These are phyloP conservation scores for Pampusana beccarii DNA, from an alignment of 2,113 vertebrate genomes.

Conservation along the genomic window DNA sequence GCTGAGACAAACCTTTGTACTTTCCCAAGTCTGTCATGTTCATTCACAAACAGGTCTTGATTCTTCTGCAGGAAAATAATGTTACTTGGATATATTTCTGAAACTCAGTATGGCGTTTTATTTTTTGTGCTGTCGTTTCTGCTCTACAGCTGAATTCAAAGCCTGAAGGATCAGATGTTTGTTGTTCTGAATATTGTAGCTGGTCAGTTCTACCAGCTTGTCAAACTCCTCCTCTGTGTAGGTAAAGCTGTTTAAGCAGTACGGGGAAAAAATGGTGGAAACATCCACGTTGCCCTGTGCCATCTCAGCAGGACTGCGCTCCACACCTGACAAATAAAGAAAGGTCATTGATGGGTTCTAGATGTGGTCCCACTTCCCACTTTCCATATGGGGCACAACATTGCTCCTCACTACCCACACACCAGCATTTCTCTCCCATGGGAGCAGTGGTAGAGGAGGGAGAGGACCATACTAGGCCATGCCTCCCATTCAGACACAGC, in stretches of 20 bases:
- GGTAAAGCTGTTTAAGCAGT: conserved; percentile 72
- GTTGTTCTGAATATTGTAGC: conserved; percentile 82
- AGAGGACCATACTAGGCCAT: accelerated
- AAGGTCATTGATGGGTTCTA: background rate
- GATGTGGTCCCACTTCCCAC: accelerated
- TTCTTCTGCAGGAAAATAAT: background rate
- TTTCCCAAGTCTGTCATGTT: background rate
- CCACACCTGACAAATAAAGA: conserved; percentile 68
- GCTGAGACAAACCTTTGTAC: background rate
- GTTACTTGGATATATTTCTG: background rate
- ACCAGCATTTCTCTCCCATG: background rate
- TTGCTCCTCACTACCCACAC: accelerated
- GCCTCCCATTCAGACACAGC: background rate
- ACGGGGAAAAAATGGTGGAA: conserved; percentile 71
- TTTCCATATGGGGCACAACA: accelerated
- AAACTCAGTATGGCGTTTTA: background rate
- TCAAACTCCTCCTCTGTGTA: conserved; percentile 79
- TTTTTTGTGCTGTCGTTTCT: conserved; percentile 18
- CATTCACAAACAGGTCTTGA: background rate
- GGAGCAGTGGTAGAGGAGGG: background rate
- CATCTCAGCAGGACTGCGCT: conserved; percentile 68
- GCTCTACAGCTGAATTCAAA: conserved; percentile 48
- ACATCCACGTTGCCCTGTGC: conserved; percentile 74
- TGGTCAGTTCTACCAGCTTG: conserved; percentile 71
- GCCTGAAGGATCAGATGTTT: conserved; percentile 68